phyloP scores from a whole-genome alignment of 2,797 vertebrate species.

The Cossypha heuglini region DNA sequence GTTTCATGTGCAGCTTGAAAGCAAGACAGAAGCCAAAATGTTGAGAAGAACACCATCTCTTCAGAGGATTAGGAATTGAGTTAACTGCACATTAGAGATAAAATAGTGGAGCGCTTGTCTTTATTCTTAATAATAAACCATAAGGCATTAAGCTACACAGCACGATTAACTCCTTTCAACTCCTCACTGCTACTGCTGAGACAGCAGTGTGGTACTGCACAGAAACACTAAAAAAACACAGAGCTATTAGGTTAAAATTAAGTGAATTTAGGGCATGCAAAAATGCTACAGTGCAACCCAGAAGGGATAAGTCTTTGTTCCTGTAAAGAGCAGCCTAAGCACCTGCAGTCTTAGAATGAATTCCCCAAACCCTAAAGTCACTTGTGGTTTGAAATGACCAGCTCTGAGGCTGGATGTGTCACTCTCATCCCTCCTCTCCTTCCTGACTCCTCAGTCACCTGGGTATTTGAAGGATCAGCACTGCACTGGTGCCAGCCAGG shows the following conservation, averaged over 20 bases:
- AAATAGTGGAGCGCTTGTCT: constrained; percentile 19
- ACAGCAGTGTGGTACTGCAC: constrained; percentile 6
- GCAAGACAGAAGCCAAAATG: not conserved
- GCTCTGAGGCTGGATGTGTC: not conserved
- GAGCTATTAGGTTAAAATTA: not conserved
- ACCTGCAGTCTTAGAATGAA: not conserved
- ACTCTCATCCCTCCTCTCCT: not conserved
- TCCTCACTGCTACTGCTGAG: constrained; percentile 46
- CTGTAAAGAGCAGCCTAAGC: not conserved
- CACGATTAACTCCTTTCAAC: constrained; percentile 46
- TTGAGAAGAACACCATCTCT: constrained; percentile 24
- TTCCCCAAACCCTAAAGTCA: not conserved
- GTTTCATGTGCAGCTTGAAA: not conserved
- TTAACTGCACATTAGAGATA: constrained; percentile 57
- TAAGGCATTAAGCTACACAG: constrained; percentile 5
- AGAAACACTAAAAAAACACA: not conserved
- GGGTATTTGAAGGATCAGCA: not conserved
- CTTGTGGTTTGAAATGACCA: not conserved
- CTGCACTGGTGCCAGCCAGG: not conserved
- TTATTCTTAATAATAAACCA: constrained; percentile 25
- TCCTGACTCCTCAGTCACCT: not conserved
- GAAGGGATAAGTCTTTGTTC: not conserved
- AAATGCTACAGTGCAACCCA: not conserved
- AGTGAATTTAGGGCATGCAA: constrained; percentile 28
- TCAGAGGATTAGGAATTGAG: constrained; percentile 36